Base-by-base conservation (phyloP, 1,140 invertebrate genomes). In the Platyura marginata region DNA sequence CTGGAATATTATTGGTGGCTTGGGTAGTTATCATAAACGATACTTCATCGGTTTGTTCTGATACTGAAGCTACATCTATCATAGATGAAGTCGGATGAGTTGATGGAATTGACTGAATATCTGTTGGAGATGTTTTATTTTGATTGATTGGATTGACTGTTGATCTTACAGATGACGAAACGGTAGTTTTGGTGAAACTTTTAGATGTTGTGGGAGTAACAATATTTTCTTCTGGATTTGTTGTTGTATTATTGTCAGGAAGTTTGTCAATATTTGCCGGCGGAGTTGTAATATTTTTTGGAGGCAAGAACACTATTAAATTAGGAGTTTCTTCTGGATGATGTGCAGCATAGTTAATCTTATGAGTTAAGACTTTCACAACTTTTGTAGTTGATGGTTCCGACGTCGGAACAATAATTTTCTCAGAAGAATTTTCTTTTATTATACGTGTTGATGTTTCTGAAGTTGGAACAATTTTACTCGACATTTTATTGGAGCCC, bases 301-400 rank as follows among this genome's bases (percentile, higher is more conserved):
- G n/a, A 18, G 34, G 34, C 44, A 55, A 52, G 21, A 59, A 59
- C 21, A 58, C 56, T 0, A 59, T 55, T 6, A 59, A 34, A 42
- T 59, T 59, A 2, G 55, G 55, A 20, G 29, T 19, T 22, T 52
- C 20, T 49, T 50, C 32, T 41, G 49, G 20, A 39, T 22, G n/a
- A 44, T 34, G 33, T 34, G 33, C 33, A 34, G 33, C 13, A 2
- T 13, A 13, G 13, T 34, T 57, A 35, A 57, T 57, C 40, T 54
- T 48, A 36, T 55, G 51, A 3, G 56, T 58, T 1, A 58, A 37
- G 0, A n/a, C n/a, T n/a, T n/a, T n/a, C n/a, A n/a, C n/a, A n/a
- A n/a, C n/a, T n/a, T n/a, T n/a, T n/a, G n/a, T n/a, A n/a, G n/a
- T n/a, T n/a, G n/a, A n/a, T n/a, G n/a, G n/a, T n/a, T n/a, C n/a